phyloP scores from a whole-genome alignment of 2,888 invertebrate species.

The Meandrusa payeni region DNA sequence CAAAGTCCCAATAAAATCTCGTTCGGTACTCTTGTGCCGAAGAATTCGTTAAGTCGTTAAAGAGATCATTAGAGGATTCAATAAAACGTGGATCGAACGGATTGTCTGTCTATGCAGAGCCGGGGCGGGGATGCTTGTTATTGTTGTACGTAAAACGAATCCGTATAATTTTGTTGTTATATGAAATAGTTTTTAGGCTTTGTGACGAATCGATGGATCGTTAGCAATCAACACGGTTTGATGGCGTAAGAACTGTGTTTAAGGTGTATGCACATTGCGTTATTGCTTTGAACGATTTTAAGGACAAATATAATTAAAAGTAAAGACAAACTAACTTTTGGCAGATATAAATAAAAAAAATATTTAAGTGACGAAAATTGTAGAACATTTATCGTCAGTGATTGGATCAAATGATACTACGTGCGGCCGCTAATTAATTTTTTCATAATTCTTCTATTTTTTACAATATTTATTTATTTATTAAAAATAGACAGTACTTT shows the following conservation, averaged over 20 bases:
- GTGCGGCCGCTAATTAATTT: too few relatives aligned
- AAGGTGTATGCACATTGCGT: conserved; percentile 26
- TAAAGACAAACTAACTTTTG: too few relatives aligned
- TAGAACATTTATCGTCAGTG: too few relatives aligned
- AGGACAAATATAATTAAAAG: too few relatives aligned
- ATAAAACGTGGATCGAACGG: conserved; percentile 18
- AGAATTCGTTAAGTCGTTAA: conserved; percentile 24
- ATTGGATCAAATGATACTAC: too few relatives aligned
- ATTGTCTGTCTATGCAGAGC: conserved; percentile 5
- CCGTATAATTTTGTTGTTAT: conserved; percentile 44
- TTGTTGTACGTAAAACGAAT: conserved; percentile 24
- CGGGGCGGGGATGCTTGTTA: conserved; percentile 1
- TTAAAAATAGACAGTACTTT: too few relatives aligned
- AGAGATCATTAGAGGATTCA: conserved; percentile 19
- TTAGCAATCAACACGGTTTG: conserved; percentile 63
- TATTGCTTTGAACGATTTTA: too few relatives aligned
- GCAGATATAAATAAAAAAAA: too few relatives aligned
- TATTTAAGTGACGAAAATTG: too few relatives aligned
- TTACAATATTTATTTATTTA: too few relatives aligned
- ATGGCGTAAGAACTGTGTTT: conserved; percentile 54
- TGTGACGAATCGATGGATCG: conserved; percentile 61
- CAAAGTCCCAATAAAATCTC: conserved; percentile 9
- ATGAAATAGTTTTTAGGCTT: conserved; percentile 66
- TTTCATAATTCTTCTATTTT: too few relatives aligned
- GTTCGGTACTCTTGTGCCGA: conserved; percentile 1